Percentiles rank a stretch among this genome's conserved stretches.
phyloP scores from a whole-genome alignment of 2,113 vertebrate genomes.

The Ahaetulla prasina region DNA sequence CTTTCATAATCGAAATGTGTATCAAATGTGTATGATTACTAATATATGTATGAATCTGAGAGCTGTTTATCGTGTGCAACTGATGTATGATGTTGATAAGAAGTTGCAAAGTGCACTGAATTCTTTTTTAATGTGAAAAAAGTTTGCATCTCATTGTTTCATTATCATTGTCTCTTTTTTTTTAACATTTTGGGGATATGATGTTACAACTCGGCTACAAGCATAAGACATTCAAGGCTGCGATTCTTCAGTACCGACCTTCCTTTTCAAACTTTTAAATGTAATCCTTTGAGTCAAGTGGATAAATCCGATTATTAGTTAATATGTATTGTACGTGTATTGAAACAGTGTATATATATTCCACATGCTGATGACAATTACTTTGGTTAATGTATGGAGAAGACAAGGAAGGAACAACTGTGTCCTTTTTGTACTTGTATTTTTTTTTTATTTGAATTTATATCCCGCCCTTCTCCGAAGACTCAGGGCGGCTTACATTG shows the following conservation, averaged over 20 bases:
- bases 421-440: too few species aligned
- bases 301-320: not conserved
- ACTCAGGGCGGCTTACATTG: too few species aligned
- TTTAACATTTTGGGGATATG: not conserved
- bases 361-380: not conserved
- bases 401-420: not conserved
- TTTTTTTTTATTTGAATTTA: too few species aligned
- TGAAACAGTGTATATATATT: not conserved
- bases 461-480: too few species aligned
- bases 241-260: not conserved
- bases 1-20: not conserved
- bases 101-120: not conserved
- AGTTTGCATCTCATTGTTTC: not conserved
- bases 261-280: not conserved
- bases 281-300: not conserved
- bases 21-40: not conserved
- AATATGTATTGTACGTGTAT: not conserved
- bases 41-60: not conserved
- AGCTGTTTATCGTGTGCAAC: not conserved
- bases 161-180: not conserved
- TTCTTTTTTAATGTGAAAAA: not conserved
- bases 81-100: not conserved
- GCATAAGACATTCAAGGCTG: not conserved
- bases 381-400: not conserved
- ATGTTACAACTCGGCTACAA: not conserved